These are phyloP conservation scores for Pithys albifrons DNA, from an alignment of 2,113 vertebrate species.

Conservation along the genomic window DNA sequence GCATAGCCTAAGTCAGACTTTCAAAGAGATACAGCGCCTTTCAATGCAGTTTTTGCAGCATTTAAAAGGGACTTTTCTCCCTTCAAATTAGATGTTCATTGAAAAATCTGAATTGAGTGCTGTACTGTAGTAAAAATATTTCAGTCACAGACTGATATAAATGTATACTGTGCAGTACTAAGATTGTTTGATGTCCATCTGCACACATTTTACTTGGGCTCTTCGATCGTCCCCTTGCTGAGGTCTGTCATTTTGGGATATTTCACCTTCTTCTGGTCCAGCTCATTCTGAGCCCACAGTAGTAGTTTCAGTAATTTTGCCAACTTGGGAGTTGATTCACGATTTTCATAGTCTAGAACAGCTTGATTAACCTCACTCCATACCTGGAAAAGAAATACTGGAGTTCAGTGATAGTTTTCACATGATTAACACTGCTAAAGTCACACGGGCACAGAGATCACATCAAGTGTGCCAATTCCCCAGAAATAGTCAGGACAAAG, in stretches of 20 bases:
- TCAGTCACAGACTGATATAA: slow-evolving; percentile 75
- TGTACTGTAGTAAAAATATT: slow-evolving; percentile 72
- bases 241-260: slow-evolving; percentile 99
- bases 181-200: slow-evolving; percentile 40
- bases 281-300: slow-evolving; percentile 98
- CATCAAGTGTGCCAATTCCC: neutral
- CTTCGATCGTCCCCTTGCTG: slow-evolving; percentile 97
- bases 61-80: slow-evolving; percentile 70
- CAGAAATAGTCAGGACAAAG: neutral
- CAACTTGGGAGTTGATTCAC: slow-evolving; percentile 95
- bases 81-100: slow-evolving; percentile 67
- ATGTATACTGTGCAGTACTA: slow-evolving; percentile 59
- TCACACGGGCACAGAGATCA: neutral
- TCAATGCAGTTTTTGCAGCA: slow-evolving; percentile 63
- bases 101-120: slow-evolving; percentile 71
- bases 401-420: neutral
- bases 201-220: slow-evolving; percentile 87
- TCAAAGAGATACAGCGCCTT: slow-evolving; percentile 67
- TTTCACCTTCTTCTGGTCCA: slow-evolving; percentile 99
- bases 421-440: neutral
- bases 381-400: slow-evolving; percentile 78
- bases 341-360: slow-evolving; percentile 91
- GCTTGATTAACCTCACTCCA: slow-evolving; percentile 99
- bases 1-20: slow-evolving; percentile 71
- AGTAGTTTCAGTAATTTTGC: slow-evolving; percentile 96